These are phyloP conservation scores for Cecidostiba fungosa DNA, from an alignment of 2,888 invertebrate genomes.

Conservation along the genomic window DNA sequence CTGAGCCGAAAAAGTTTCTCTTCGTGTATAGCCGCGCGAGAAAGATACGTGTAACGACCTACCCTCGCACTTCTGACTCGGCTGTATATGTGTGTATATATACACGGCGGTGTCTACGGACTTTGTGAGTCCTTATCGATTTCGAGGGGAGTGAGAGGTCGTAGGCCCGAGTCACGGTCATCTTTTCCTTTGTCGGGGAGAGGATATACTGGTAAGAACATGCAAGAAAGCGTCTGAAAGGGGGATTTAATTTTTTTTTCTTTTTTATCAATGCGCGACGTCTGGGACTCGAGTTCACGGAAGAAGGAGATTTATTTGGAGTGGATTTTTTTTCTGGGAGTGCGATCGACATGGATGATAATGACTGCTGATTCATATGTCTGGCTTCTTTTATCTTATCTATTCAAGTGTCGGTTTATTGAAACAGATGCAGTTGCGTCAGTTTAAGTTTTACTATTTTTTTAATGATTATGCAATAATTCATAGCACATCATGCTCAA, in stretches of 20 bases:
- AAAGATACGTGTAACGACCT: slow-evolving; percentile 27
- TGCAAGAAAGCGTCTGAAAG: slow-evolving; percentile 21
- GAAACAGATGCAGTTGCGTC: background rate
- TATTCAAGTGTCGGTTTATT: background rate
- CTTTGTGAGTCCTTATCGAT: slow-evolving; percentile 48
- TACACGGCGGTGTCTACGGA: background rate
- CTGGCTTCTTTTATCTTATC: slow-evolving; percentile 3
- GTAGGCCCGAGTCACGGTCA: slow-evolving; percentile 1
- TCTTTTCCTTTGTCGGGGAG: slow-evolving; percentile 13
- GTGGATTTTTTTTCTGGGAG: slow-evolving; percentile 12
- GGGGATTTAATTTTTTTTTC: slow-evolving; percentile 41
- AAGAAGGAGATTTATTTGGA: slow-evolving; percentile 35
- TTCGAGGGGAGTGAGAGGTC: background rate
- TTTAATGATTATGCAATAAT: background rate
- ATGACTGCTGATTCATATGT: slow-evolving; percentile 18
- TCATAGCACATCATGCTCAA: too few species aligned
- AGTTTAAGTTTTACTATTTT: background rate
- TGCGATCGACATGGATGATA: slow-evolving; percentile 29
- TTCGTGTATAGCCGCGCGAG: background rate
- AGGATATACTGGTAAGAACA: slow-evolving; percentile 18
- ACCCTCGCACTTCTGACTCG: background rate
- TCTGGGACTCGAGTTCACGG: background rate
- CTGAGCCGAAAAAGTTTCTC: slow-evolving; percentile 64
- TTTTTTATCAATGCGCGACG: slow-evolving; percentile 29
- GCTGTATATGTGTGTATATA: background rate